Base-by-base conservation (phyloP, 1,140 invertebrate species). In the Thalassaphorura encarpata region DNA sequence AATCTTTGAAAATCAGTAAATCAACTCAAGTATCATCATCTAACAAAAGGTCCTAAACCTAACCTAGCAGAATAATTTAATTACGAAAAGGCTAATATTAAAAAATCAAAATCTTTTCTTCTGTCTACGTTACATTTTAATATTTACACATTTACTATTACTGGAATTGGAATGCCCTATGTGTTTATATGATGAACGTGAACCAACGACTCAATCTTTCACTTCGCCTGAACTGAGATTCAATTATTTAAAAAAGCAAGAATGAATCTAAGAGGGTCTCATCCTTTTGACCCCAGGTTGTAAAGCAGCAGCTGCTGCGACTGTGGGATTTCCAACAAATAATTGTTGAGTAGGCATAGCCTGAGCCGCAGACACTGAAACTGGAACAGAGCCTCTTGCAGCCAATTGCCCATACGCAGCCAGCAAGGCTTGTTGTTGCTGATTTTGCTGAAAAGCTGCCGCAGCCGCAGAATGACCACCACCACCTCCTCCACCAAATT, bases 221-320 rank as follows among this genome's bases (percentile, higher is more conserved):
- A 36, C 8, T 36, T 11, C 8, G 33, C 33, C 8, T n/a, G n/a
- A n/a, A 36, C 8, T n/a, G 33, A 11, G 8, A 36, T 8, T 11
- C 8, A 36, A 36, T 11, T 11, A 36, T 11, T n/a, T 8, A 8
- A 36, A 36, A n/a, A 36, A n/a, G 33, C 8, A 36, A 11, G 13
- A 15, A 43, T 13, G 26, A 27, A 5, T n/a, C 36, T 62, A 62
- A 21, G 53, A 23, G 29, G 63, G 60, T 42, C 60, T 49, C 61
- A 65, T 60, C 31, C 61, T 26, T 43, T 65, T 62, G 13, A 64
- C 56, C 24, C 60, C 60, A 3, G 48, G 36, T 16, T 59, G 56
- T 15, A 62, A 36, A 26, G 27, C 39, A 3, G 73, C 71, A 66
- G 72, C 68, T 64, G 69, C 64, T 11, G 60, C 66, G 46, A 66